Evolutionary conservation across 2,888 invertebrate genomes (phyloP).

Genomic region (Prosapia bicincta): DNA sequence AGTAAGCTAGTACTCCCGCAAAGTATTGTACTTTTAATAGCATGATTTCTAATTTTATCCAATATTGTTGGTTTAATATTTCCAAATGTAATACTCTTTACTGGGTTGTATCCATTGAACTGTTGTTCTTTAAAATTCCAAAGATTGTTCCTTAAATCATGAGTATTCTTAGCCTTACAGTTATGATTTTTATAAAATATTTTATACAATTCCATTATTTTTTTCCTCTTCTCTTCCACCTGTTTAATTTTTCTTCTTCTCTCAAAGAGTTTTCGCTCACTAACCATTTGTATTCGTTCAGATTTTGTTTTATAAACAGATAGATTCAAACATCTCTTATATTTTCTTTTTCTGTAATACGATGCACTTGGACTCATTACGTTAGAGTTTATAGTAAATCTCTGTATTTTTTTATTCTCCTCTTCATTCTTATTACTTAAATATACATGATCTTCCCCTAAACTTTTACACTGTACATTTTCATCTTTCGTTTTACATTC

Average conservation of each 20-base stretch:
- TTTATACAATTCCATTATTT: not conserved
- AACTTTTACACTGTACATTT: not conserved
- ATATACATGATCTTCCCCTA: not conserved
- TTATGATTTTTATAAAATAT: not conserved
- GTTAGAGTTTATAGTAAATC: not conserved
- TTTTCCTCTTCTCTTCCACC: not conserved
- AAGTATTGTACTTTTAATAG: no score
- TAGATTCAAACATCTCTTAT: not conserved
- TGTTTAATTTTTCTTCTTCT: not conserved
- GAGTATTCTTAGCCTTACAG: no score
- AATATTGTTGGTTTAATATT: no score
- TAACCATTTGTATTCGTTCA: not conserved
- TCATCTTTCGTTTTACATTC: not conserved
- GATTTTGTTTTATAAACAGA: not conserved
- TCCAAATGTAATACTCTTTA: no score
- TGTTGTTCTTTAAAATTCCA: no score
- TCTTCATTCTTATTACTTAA: not conserved
- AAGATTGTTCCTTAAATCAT: no score
- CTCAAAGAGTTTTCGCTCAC: not conserved
- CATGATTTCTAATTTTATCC: no score
- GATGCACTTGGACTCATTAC: not conserved
- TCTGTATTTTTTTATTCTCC: not conserved
- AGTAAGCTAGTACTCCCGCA: no score
- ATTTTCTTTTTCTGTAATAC: not conserved
- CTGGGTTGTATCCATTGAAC: no score